Conservation (phyloP, 2,113 vertebrate species). For the Machaerirhynchus nigripectus region DNA sequence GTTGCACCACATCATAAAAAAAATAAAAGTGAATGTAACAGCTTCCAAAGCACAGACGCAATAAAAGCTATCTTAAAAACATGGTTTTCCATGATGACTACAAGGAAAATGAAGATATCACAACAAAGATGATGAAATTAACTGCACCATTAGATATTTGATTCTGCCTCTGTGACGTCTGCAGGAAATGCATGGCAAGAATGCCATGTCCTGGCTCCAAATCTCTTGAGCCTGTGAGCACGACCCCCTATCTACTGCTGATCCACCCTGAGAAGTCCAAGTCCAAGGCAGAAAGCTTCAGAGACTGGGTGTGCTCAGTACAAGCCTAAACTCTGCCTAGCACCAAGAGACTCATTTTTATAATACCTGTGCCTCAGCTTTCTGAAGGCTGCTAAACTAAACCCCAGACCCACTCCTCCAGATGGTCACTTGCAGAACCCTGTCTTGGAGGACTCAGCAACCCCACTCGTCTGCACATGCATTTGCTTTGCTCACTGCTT, state of each 20-base stretch:
- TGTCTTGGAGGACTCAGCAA: neutral
- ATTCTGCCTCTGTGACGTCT: neutral
- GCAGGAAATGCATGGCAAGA: neutral
- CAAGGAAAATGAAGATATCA: neutral
- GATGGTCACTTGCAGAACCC: neutral
- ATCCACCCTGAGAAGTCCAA: neutral
- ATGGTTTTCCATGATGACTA: neutral
- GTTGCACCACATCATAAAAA: neutral
- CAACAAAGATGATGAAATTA: neutral
- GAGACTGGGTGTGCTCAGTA: neutral
- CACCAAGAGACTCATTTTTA: neutral
- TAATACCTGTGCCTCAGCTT: neutral
- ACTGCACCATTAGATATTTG: neutral
- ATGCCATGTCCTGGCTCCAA: fast-evolving
- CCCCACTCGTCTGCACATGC: neutral
- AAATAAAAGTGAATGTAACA: neutral
- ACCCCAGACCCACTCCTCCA: neutral
- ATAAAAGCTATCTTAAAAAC: neutral
- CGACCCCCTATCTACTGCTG: neutral
- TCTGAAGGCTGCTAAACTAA: neutral
- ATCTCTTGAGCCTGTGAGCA: neutral
- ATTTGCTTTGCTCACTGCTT: neutral
- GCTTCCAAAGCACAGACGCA: fast-evolving
- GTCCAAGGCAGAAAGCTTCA: neutral
- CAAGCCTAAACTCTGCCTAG: neutral